These are phyloP conservation scores for Lacanobia oleracea DNA, from an alignment of 2,888 invertebrate genomes.

Conservation along the genomic window DNA sequence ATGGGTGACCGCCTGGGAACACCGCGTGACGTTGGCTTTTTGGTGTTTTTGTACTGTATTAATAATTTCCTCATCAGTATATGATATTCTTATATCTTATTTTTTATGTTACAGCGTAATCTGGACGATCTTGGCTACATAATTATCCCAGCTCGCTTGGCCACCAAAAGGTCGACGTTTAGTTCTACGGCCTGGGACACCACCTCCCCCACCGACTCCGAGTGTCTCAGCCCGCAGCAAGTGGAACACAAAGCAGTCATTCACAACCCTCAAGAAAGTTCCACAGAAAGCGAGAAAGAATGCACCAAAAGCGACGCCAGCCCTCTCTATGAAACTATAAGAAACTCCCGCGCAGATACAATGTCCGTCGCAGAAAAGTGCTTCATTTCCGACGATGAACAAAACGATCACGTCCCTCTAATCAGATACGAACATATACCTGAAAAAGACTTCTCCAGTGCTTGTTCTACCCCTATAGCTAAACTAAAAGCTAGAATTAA, in stretches of 20 bases:
- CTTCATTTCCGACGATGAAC: constrained; percentile 76
- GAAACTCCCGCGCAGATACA: constrained; percentile 67
- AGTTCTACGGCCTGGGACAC: constrained; percentile 80
- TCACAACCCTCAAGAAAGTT: constrained; percentile 72
- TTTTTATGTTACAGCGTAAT: constrained; percentile 73
- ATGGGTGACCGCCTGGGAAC: constrained; percentile 85
- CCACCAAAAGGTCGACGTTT: constrained; percentile 77
- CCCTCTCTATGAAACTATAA: constrained; percentile 81
- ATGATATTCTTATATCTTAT: not conserved
- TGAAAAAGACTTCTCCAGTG: constrained; percentile 81
- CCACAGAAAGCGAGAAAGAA: constrained; percentile 81
- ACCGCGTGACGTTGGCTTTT: constrained; percentile 73
- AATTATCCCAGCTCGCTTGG: constrained; percentile 81
- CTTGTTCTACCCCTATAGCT: constrained; percentile 85
- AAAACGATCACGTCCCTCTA: constrained; percentile 61
- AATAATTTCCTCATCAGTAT: not conserved
- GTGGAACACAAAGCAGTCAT: constrained; percentile 78
- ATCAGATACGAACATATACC: constrained; percentile 75
- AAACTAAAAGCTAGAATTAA: constrained; percentile 81
- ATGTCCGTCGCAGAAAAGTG: constrained; percentile 75
- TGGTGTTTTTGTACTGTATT: constrained; percentile 22
- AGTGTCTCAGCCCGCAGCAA: constrained; percentile 77
- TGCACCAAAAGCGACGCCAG: constrained; percentile 74
- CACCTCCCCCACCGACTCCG: constrained; percentile 83
- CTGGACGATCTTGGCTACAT: constrained; percentile 84